Evolutionary conservation across 53 echinoderm and acorn worm genomes (phyloP).

Genomic region (Luidia sarsii): DNA sequence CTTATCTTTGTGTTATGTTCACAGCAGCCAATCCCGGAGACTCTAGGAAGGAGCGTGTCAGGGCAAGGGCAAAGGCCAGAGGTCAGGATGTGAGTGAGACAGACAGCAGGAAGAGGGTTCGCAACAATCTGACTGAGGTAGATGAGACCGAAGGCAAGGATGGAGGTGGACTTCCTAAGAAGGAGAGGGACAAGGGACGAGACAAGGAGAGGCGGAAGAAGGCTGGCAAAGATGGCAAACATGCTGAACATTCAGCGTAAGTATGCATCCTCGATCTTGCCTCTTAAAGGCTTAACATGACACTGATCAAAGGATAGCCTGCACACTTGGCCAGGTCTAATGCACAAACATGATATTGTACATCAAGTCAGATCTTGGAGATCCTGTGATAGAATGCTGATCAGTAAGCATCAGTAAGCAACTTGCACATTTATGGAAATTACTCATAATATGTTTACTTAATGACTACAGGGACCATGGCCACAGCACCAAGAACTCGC

Average conservation of each 20-base stretch:
- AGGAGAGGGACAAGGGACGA: constrained; percentile 61
- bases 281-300: background rate
- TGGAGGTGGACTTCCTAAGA: constrained; percentile 22
- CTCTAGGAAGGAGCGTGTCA: constrained; percentile 41
- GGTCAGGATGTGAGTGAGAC: constrained; percentile 10
- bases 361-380: too few species aligned
- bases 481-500: constrained; percentile 71
- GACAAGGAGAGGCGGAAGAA: constrained; percentile 69
- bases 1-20: too few species aligned
- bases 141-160: constrained; percentile 45
- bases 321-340: too few species aligned
- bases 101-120: constrained; percentile 40
- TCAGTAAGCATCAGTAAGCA: too few species aligned
- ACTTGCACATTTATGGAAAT: too few species aligned
- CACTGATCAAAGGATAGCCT: too few species aligned
- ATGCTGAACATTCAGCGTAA: constrained; percentile 83
- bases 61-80: constrained; percentile 24
- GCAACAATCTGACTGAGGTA: constrained; percentile 18
- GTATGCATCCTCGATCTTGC: too few species aligned
- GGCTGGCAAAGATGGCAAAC: constrained; percentile 63
- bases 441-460: too few species aligned
- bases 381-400: too few species aligned
- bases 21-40: too few species aligned
- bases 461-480: constrained; percentile 52
- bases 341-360: too few species aligned